These are phyloP conservation scores for Xerus inauris DNA, from an alignment of 2,113 vertebrate species.

Conservation along the genomic window DNA sequence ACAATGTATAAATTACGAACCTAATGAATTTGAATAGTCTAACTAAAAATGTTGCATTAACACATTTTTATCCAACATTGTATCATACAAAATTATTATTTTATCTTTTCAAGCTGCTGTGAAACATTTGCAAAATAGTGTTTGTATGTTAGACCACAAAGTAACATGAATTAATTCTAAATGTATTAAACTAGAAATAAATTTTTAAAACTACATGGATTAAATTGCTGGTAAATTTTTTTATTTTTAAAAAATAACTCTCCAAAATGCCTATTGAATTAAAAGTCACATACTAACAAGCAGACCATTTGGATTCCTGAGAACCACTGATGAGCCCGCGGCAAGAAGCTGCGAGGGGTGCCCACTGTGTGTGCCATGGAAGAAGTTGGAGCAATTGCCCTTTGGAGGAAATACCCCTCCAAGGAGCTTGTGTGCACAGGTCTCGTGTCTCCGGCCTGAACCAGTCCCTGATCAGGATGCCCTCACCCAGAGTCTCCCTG, in stretches of 20 bases:
- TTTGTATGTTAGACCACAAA: background rate
- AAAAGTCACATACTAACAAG: background rate
- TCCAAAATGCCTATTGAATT: background rate
- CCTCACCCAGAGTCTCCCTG: background rate
- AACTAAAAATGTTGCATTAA: background rate
- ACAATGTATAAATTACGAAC: background rate
- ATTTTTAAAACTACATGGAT: background rate
- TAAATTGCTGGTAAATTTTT: background rate
- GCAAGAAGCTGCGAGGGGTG: accelerated
- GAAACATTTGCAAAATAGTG: slow-evolving; percentile 5
- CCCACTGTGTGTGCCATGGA: accelerated
- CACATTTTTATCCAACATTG: background rate
- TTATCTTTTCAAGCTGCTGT: background rate
- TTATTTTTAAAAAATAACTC: background rate
- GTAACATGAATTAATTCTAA: background rate
- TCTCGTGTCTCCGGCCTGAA: accelerated
- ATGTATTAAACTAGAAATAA: slow-evolving; percentile 1
- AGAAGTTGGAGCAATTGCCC: accelerated
- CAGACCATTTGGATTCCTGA: accelerated
- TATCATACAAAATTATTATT: background rate
- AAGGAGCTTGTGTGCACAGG: accelerated
- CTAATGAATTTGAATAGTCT: background rate
- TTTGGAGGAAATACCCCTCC: accelerated
- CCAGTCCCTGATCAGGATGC: accelerated
- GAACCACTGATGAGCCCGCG: accelerated